Conservation (phyloP, 2,888 invertebrate species). For the Colostygia pectinataria region DNA sequence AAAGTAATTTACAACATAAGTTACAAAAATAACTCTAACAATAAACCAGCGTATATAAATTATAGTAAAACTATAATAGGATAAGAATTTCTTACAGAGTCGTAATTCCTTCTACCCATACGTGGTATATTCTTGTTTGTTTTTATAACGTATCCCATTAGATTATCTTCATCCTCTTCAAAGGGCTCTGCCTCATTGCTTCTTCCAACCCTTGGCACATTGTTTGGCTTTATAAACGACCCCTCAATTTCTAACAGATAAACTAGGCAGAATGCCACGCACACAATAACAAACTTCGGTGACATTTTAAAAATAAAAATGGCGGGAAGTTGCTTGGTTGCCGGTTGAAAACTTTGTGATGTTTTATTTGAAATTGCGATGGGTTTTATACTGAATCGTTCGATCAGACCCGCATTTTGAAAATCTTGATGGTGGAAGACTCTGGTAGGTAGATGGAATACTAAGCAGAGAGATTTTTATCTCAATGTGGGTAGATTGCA, state of each 20-base stretch:
- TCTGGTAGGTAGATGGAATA: slow-evolving; percentile 18
- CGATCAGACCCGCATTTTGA: slow-evolving; percentile 59
- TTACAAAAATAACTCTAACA: no score
- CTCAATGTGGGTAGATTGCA: slow-evolving; percentile 18
- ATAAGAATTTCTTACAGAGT: slow-evolving; percentile 58
- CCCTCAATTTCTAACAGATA: slow-evolving; percentile 52
- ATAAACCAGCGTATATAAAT: no score
- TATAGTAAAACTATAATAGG: no score
- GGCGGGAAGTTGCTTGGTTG: slow-evolving; percentile 30
- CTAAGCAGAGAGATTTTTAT: background rate
- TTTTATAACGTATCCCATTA: slow-evolving; percentile 76
- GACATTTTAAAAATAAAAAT: slow-evolving; percentile 56
- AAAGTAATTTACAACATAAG: slow-evolving; percentile 18
- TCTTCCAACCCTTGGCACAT: slow-evolving; percentile 71
- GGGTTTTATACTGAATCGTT: slow-evolving; percentile 55
- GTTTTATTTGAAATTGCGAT: slow-evolving; percentile 11
- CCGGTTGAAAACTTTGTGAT: slow-evolving; percentile 37
- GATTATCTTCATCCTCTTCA: slow-evolving; percentile 63
- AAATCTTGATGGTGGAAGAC: slow-evolving; percentile 44
- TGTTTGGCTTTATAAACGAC: slow-evolving; percentile 75
- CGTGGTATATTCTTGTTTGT: slow-evolving; percentile 75
- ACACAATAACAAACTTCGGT: slow-evolving; percentile 48
- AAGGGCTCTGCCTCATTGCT: slow-evolving; percentile 69
- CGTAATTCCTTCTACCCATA: slow-evolving; percentile 74
- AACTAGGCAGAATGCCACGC: slow-evolving; percentile 59